Evolutionary conservation across 2,113 vertebrate genomes (phyloP), one percentile per base, ranked within the genome.

Genomic region (Alligator mississippiensis): DNA sequence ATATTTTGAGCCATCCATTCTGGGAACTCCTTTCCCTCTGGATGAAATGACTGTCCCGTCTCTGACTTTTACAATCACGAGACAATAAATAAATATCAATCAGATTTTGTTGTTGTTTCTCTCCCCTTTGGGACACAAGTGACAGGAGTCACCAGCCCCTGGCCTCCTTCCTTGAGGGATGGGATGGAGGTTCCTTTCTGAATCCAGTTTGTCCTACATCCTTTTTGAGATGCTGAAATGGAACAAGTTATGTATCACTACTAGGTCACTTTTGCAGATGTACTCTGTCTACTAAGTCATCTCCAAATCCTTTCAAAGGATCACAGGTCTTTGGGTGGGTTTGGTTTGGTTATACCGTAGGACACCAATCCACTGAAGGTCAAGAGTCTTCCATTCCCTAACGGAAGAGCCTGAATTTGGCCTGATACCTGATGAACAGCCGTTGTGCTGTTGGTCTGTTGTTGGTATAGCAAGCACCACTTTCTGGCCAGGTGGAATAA

Each of bases 81-180:
- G 90, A 87, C 77, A 77, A 93, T 92, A 95, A 92, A 96, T 54
- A 95, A 96, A 96, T 60, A 93, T 80, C 64, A 55, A 63, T 28
- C 80, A 72, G 78, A 57, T 38, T 90, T 47, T 89, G 80, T 83
- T 92, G 77, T 89, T 94, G 84, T 96, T 95, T 96, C 93, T 72
- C 90, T 94, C 88, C 82, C 64, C 16, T 90, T 87, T 84, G 75
- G 94, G 91, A 96, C 62, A 93, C 47, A 82, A 47, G 75, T 64
- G 61, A 83, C 79, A n/a, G 2, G 61, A 59, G 88, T 89, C 70
- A 80, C 4, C 18, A 90, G 47, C 68, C 86, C 92, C 81, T 93
- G 95, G 91, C 77, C 77, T 89, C 61, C 77, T 85, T 85, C 28
- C 68, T 89, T 92, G 77, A 70, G 34, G 89, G 61, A 85, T 74